Base-by-base conservation (phyloP, 1,140 invertebrate genomes). In the Mycetomoellerius zeteki region DNA sequence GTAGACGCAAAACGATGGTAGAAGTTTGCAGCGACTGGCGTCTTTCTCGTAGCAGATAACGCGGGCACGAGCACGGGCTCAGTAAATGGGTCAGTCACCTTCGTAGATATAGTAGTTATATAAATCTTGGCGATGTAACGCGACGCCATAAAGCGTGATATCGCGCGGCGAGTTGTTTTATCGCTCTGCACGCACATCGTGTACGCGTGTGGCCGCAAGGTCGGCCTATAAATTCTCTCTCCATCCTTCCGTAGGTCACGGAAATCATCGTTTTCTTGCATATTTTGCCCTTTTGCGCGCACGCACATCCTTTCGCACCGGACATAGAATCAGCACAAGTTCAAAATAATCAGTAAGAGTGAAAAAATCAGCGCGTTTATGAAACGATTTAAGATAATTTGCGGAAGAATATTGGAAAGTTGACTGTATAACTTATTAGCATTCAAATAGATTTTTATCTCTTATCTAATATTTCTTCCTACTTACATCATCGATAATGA, bases 61-160 rank as follows among this genome's bases (percentile, higher is more conserved):
- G 24, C 75, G 37, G 56, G 73, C 76, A 52, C 76, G 43, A 60
- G 47, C 24, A 60, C 33, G 54, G 12, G 33, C 54, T 19, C 56
- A 43, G 60, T 78, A 78, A 78, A 78, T 78, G 60, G 76, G 76
- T 78, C 76, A 78, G 60, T 78, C 76, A 78, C 76, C 76, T 78
- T 65, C 76, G 60, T 21, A 65, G 76, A 65, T 64, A 78, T 33
- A 78, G 43, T 37, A 64, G 76, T 78, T 78, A 78, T 78, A 78
- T 78, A 78, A 78, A 78, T 65, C 76, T 65, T 54, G 14, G 43
- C 43, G 43, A 14, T 78, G 76, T 78, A 78, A 65, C 43, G 43
- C 60, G 76, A 78, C 60, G 43, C 37, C 60, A 33, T 78, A 65
- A 78, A 78, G 37, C 43, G 27, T 24, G 62, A 78, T 65, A 78